Percentiles rank a stretch among this genome's conserved stretches.
Conservation (phyloP, 2,888 invertebrate genomes). For the Macrophya annulata region DNA sequence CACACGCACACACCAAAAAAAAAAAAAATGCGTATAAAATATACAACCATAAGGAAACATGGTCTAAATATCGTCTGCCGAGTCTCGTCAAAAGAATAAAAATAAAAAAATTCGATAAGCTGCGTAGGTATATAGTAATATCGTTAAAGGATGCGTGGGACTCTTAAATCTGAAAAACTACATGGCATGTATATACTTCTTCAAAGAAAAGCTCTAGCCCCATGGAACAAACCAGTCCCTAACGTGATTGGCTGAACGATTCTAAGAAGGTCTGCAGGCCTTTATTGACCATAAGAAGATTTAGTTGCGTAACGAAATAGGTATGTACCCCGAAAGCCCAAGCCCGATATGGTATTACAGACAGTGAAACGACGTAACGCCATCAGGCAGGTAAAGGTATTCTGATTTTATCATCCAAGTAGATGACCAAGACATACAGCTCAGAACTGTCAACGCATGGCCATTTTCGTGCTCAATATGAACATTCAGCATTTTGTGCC, state of each 20-base stretch:
- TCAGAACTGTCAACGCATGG: background rate
- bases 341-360: conserved; percentile 6
- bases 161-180: background rate
- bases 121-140: background rate
- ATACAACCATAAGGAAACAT: background rate
- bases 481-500: background rate
- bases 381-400: conserved; percentile 2
- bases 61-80: background rate
- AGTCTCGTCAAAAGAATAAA: background rate
- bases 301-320: conserved; percentile 14
- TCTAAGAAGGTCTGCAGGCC: background rate
- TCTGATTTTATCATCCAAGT: background rate
- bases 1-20: no score
- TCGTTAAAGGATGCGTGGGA: conserved; percentile 19
- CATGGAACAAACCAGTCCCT: background rate
- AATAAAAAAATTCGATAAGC: background rate
- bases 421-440: background rate
- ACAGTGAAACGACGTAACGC: conserved; percentile 4
- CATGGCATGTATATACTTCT: no score
- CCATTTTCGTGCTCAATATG: background rate
- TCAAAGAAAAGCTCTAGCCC: background rate
- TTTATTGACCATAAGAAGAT: conserved; percentile 47
- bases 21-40: background rate
- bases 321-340: background rate
- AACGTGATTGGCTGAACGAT: conserved; percentile 14